phyloP scores from a whole-genome alignment of 2,113 vertebrate species.

The Catharus fuscescens region DNA sequence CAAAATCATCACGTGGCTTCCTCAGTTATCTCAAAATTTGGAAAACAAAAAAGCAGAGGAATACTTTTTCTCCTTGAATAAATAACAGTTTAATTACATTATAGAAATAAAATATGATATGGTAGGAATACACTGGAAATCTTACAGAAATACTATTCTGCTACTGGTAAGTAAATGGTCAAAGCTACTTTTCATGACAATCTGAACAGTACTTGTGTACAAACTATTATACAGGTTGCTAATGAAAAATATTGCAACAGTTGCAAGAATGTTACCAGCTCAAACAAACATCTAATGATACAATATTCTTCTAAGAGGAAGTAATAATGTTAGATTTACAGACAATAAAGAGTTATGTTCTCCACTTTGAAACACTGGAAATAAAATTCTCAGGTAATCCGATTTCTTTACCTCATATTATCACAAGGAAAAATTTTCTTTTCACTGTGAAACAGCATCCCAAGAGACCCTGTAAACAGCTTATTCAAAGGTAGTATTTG shows the following conservation, averaged over 20 bases:
- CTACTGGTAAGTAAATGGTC: slow-evolving; percentile 80
- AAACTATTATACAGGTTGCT: slow-evolving; percentile 82
- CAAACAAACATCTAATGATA: slow-evolving; percentile 85
- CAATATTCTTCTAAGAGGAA: slow-evolving; percentile 82
- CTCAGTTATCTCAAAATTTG: slow-evolving; percentile 51
- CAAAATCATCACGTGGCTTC: slow-evolving; percentile 54
- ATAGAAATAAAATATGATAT: slow-evolving; percentile 81
- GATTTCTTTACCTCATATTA: slow-evolving; percentile 69
- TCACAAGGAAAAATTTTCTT: slow-evolving; percentile 70
- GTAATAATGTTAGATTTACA: slow-evolving; percentile 83
- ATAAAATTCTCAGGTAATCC: slow-evolving; percentile 74
- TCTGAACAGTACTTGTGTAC: slow-evolving; percentile 80
- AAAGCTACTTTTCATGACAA: slow-evolving; percentile 83
- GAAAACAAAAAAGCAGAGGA: slow-evolving; percentile 70
- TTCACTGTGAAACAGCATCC: slow-evolving; percentile 65
- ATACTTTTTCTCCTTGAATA: slow-evolving; percentile 76
- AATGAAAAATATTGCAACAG: slow-evolving; percentile 78
- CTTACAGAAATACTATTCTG: slow-evolving; percentile 80
- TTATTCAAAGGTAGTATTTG: slow-evolving; percentile 70
- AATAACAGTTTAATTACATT: slow-evolving; percentile 84
- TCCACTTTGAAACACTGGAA: slow-evolving; percentile 78
- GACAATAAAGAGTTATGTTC: slow-evolving; percentile 77
- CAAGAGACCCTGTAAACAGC: slow-evolving; percentile 64
- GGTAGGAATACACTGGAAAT: slow-evolving; percentile 78
- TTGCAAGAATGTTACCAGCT: slow-evolving; percentile 80